Conservation (phyloP, 2,113 vertebrate genomes). For the Callipepla californica region DNA sequence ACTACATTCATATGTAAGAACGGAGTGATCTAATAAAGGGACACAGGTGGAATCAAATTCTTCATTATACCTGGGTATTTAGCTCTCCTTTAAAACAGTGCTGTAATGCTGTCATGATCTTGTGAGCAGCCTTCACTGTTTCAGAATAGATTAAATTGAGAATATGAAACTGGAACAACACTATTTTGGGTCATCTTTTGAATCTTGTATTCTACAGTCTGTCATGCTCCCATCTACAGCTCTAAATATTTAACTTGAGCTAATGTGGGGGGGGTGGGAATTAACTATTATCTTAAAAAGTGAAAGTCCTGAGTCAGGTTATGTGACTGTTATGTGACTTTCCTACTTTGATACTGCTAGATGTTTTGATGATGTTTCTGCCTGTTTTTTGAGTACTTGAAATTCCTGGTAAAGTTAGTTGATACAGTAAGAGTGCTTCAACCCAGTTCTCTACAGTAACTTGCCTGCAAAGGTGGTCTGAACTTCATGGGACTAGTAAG, state of each 20-base stretch:
- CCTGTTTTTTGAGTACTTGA: neutral
- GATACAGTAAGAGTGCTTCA: neutral
- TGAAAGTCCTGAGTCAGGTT: neutral
- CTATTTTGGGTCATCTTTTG: neutral
- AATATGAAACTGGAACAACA: neutral
- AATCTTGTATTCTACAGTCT: neutral
- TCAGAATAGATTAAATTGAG: neutral
- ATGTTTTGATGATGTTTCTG: neutral
- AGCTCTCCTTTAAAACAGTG: neutral
- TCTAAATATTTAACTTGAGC: neutral
- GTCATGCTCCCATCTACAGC: neutral
- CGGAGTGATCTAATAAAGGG: neutral
- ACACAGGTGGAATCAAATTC: neutral
- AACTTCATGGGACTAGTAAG: neutral
- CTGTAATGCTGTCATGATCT: neutral
- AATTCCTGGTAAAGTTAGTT: neutral
- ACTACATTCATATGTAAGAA: accelerated
- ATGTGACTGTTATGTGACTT: neutral
- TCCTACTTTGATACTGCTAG: neutral
- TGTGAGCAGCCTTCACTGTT: neutral
- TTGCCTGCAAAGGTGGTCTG: neutral
- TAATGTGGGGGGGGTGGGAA: too few relatives aligned
- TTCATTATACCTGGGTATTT: neutral
- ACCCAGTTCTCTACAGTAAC: neutral
- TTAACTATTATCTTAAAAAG: neutral